Percentiles rank a stretch among this genome's conserved stretches.
Evolutionary conservation across 2,888 invertebrate species (phyloP).

Genomic region (Torymus tubicola): DNA sequence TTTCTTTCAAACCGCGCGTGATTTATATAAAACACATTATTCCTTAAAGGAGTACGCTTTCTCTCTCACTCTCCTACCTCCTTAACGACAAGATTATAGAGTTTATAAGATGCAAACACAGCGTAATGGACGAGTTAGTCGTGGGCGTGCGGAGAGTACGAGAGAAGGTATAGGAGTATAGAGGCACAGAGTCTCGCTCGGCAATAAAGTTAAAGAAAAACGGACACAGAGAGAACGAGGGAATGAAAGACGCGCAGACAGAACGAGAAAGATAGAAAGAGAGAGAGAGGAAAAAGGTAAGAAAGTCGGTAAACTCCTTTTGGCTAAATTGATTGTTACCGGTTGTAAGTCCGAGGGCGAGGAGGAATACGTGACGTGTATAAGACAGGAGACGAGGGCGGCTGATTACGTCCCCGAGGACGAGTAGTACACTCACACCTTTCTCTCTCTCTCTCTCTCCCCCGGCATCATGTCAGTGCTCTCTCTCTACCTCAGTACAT

Average conservation of each 20-base stretch:
- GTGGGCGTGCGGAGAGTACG: not conserved
- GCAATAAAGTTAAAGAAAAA: not conserved
- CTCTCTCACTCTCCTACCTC: no score
- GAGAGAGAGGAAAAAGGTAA: conserved; percentile 11
- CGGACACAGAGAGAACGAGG: not conserved
- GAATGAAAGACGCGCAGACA: conserved; percentile 5
- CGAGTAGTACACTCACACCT: conserved; percentile 44
- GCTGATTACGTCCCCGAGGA: conserved; percentile 59
- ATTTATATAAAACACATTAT: no score
- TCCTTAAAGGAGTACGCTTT: no score
- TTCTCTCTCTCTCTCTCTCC: no score
- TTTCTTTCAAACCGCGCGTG: no score
- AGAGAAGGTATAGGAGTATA: no score
- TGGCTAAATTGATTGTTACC: conserved; percentile 58
- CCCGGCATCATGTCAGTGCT: conserved; percentile 8
- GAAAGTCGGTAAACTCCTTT: conserved; percentile 55
- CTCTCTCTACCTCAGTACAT: not conserved
- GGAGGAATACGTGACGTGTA: conserved; percentile 56
- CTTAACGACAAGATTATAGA: conserved; percentile 5
- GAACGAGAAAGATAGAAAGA: not conserved
- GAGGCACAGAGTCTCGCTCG: no score
- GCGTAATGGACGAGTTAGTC: conserved; percentile 45
- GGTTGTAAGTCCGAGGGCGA: conserved; percentile 50
- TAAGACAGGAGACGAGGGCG: conserved; percentile 46
- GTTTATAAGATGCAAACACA: conserved; percentile 39